Conservation (phyloP, 2,113 vertebrate species). For the Gobio gobio region DNA sequence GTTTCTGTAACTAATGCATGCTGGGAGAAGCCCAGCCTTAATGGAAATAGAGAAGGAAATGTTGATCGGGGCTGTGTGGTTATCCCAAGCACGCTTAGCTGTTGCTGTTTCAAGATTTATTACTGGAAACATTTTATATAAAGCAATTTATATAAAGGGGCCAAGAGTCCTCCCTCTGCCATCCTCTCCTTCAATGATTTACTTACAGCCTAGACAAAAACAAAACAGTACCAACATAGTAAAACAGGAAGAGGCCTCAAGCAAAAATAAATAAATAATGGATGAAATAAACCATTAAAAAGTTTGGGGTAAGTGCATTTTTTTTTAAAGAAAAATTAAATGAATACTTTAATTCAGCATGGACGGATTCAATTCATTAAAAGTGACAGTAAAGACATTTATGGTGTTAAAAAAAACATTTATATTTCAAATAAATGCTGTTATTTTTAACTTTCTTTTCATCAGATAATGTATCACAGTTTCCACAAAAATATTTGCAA, state of each 20-base stretch:
- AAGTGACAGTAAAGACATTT: too few species aligned
- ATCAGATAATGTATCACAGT: too few species aligned
- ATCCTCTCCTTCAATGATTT: slow-evolving; percentile 7
- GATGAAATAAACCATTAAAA: too few species aligned
- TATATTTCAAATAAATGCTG: too few species aligned
- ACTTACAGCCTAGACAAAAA: slow-evolving; percentile 1
- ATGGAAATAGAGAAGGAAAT: slow-evolving; percentile 3
- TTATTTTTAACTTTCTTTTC: too few species aligned
- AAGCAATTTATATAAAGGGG: slow-evolving; percentile 25
- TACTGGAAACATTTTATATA: slow-evolving; percentile 16
- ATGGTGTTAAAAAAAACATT: too few species aligned
- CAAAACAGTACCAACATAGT: background rate
- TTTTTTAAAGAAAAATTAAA: too few species aligned
- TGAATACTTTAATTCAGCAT: too few species aligned
- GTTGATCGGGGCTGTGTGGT: background rate
- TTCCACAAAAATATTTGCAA: too few species aligned
- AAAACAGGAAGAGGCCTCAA: background rate
- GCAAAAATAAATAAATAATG: too few species aligned
- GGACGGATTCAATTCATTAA: too few species aligned
- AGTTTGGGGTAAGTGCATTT: too few species aligned
- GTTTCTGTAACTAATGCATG: slow-evolving; percentile 1
- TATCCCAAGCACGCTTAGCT: background rate
- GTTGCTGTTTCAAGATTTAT: slow-evolving; percentile 21
- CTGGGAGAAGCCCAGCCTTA: background rate
- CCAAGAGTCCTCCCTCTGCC: background rate